These are phyloP conservation scores for Pampus argenteus DNA, from an alignment of 2,797 vertebrate genomes.

Conservation along the genomic window DNA sequence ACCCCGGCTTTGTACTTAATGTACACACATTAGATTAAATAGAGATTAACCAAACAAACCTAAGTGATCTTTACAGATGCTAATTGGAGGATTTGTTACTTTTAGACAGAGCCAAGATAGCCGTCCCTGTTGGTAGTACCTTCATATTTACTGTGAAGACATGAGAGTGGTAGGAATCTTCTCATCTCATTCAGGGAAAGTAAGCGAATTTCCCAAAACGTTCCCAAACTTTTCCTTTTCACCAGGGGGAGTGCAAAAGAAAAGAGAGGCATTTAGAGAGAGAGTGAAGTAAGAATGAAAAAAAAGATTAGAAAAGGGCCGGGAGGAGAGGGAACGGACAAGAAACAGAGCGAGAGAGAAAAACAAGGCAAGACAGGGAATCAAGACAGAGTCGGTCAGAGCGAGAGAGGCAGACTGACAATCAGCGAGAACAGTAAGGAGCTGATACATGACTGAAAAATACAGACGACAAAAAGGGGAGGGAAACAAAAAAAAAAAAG, in stretches of 20 bases:
- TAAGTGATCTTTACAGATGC: background rate
- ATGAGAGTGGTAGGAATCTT: background rate
- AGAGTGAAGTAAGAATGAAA: conserved; percentile 16
- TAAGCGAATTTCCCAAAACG: conserved; percentile 13
- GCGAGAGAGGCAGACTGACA: conserved; percentile 33
- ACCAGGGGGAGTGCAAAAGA: conserved; percentile 7
- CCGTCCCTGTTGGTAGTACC: background rate
- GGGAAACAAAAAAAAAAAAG: background rate
- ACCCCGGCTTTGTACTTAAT: background rate
- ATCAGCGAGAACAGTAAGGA: conserved; percentile 9
- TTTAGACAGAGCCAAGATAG: background rate
- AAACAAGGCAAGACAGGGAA: conserved; percentile 44
- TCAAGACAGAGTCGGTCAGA: conserved; percentile 45
- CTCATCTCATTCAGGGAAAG: background rate
- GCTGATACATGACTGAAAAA: conserved; percentile 37
- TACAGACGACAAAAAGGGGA: background rate
- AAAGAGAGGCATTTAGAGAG: conserved; percentile 35
- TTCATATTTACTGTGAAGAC: background rate
- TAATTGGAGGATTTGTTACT: background rate
- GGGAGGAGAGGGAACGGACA: conserved; percentile 11
- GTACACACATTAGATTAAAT: background rate
- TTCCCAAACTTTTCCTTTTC: conserved; percentile 8
- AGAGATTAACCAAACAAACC: background rate
- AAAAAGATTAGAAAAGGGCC: conserved; percentile 24
- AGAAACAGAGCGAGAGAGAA: conserved; percentile 12